Conservation (phyloP, 2,113 vertebrate genomes). For the Campylomormyrus tamandua region DNA sequence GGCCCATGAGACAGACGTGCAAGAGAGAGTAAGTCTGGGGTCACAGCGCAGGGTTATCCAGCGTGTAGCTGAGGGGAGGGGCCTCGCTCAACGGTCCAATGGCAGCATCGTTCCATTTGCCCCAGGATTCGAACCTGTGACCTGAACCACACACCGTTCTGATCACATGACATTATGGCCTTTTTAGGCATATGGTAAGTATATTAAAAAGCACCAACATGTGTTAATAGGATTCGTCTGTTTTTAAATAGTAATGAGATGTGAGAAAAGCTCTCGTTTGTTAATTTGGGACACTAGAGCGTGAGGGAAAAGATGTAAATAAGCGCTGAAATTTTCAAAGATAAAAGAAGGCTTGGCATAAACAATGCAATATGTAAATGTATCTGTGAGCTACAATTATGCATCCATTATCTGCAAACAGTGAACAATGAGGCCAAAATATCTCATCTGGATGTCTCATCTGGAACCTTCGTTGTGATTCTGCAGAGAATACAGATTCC, state of each 20-base stretch:
- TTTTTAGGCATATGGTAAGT: background rate
- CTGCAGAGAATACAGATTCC: background rate
- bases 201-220: background rate
- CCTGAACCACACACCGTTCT: background rate
- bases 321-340: background rate
- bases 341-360: background rate
- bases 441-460: background rate
- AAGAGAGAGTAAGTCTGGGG: too few species aligned
- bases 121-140: background rate
- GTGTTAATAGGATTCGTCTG: background rate
- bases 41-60: too few species aligned
- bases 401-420: background rate
- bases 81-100: too few species aligned
- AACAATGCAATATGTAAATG: slow-evolving; percentile 2
- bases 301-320: background rate
- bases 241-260: background rate
- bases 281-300: background rate
- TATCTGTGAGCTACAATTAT: background rate
- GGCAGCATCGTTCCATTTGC: too few species aligned
- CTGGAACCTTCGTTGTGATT: background rate
- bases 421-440: background rate
- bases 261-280: background rate
- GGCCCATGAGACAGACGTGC: too few species aligned
- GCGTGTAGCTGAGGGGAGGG: too few species aligned
- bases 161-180: background rate